Conservation (phyloP, 2,888 invertebrate genomes). For the Nymphalis c-album region DNA sequence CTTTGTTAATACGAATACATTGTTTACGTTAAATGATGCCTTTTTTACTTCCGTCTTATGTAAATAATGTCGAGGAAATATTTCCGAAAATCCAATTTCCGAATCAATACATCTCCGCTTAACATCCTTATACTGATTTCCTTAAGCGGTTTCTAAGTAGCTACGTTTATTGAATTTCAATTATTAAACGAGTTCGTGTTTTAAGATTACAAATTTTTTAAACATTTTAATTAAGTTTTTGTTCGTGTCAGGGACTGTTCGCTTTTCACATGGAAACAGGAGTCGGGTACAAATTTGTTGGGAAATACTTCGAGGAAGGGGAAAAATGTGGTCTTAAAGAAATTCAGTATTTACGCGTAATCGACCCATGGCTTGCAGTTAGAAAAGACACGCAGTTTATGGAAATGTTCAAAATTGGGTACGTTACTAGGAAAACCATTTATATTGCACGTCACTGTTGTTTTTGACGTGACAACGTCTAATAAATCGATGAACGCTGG, state of each 20-base stretch:
- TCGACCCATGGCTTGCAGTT: conserved; percentile 84
- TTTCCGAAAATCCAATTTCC: conserved; percentile 10
- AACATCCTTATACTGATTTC: conserved; percentile 14
- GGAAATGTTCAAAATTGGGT: conserved; percentile 85
- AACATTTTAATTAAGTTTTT: not conserved
- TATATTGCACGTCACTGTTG: not conserved
- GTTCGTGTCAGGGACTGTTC: conserved; percentile 76
- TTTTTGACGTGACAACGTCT: too few species aligned
- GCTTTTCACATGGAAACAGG: conserved; percentile 86
- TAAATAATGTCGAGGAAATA: not conserved
- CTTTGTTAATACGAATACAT: not conserved
- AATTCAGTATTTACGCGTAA: conserved; percentile 83
- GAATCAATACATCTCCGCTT: conserved; percentile 12
- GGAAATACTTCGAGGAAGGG: conserved; percentile 84
- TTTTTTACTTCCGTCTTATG: conserved; percentile 1
- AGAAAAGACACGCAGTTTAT: conserved; percentile 83
- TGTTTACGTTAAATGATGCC: not conserved
- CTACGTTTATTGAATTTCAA: conserved; percentile 14
- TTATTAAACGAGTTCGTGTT: conserved; percentile 13
- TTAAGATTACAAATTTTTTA: not conserved
- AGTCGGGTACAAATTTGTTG: conserved; percentile 84
- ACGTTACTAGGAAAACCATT: conserved; percentile 17
- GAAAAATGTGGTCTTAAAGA: conserved; percentile 87
- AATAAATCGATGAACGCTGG: too few species aligned
- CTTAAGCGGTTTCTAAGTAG: conserved; percentile 14